These are phyloP conservation scores for Cyanoderma ruficeps DNA, from an alignment of 2,113 vertebrate species.

Conservation along the genomic window DNA sequence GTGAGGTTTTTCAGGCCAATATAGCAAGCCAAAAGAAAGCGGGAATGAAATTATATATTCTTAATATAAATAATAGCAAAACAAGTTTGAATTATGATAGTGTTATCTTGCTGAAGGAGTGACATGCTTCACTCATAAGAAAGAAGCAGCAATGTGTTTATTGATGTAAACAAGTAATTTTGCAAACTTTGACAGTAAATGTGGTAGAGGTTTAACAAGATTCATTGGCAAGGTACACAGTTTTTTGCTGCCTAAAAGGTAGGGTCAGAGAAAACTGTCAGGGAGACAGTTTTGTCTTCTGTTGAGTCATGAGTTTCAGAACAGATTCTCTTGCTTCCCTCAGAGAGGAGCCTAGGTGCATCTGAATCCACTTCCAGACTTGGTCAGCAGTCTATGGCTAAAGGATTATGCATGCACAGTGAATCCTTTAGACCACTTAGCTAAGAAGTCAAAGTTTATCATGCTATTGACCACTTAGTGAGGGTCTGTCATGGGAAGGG, in stretches of 20 bases:
- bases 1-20: background rate
- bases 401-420: background rate
- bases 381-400: background rate
- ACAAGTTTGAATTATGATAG: background rate
- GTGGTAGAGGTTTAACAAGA: background rate
- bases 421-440: background rate
- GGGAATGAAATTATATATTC: background rate
- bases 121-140: fast-evolving
- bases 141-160: background rate
- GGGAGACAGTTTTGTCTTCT: background rate
- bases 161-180: background rate
- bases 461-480: background rate
- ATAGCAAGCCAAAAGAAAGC: background rate
- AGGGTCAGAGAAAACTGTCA: background rate
- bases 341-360: background rate
- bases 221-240: fast-evolving
- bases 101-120: background rate
- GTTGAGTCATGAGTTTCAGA: background rate
- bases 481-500: background rate
- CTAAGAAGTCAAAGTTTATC: background rate
- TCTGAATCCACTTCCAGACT: background rate
- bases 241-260: background rate
- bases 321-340: background rate
- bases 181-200: background rate
- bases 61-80: background rate